These are phyloP conservation scores for Listronotus oregonensis DNA, from an alignment of 1,140 invertebrate species.

Conservation along the genomic window DNA sequence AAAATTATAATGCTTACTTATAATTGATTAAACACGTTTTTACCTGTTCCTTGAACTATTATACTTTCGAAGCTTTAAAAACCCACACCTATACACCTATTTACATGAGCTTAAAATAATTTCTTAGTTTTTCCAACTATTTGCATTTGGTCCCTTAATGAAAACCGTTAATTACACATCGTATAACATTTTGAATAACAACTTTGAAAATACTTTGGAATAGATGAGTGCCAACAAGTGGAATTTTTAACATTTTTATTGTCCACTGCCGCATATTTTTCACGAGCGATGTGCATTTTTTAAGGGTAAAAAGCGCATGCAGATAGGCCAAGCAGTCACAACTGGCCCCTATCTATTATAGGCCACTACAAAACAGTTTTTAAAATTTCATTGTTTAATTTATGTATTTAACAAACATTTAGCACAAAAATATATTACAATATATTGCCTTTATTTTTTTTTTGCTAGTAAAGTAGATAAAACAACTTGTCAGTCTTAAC, in stretches of 20 bases:
- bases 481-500: slow-evolving; percentile 53
- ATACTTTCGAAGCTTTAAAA: neutral
- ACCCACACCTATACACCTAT: neutral
- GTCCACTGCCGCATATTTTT: slow-evolving; percentile 47
- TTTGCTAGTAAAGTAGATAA: slow-evolving; percentile 51
- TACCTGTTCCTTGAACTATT: neutral
- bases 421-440: slow-evolving; percentile 54
- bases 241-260: slow-evolving; percentile 48
- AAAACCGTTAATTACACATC: slow-evolving; percentile 45
- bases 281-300: slow-evolving; percentile 15
- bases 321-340: slow-evolving; percentile 22
- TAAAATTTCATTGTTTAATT: slow-evolving; percentile 40
- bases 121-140: slow-evolving; percentile 16
- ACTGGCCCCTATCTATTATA: slow-evolving; percentile 20
- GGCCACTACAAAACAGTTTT: slow-evolving; percentile 38
- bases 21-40: too few relatives aligned
- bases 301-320: slow-evolving; percentile 28
- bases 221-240: slow-evolving; percentile 50
- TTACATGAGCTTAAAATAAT: neutral
- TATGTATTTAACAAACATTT: slow-evolving; percentile 51
- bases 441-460: slow-evolving; percentile 54
- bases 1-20: too few relatives aligned
- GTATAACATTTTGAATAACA: slow-evolving; percentile 55
- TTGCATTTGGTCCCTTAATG: slow-evolving; percentile 26
- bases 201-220: slow-evolving; percentile 53